Conservation (phyloP, 2,888 invertebrate genomes). For the Lochmaea crataegi region DNA sequence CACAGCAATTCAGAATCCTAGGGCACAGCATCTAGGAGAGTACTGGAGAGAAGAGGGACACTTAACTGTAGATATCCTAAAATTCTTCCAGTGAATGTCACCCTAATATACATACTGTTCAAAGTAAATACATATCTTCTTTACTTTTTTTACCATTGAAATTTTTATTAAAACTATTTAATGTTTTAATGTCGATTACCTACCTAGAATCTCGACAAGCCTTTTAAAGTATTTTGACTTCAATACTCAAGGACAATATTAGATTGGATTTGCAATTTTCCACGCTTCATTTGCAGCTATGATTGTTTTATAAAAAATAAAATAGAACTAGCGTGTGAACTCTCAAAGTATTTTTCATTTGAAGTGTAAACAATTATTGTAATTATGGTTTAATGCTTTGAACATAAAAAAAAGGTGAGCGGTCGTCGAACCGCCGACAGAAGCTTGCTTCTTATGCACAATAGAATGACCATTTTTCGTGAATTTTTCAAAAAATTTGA, state of each 20-base stretch:
- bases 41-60: too few species aligned
- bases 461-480: too few species aligned
- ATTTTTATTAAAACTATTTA: background rate
- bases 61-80: too few species aligned
- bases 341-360: background rate
- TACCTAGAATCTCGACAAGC: background rate
- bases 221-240: background rate
- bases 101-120: too few species aligned
- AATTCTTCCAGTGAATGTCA: too few species aligned
- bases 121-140: background rate
- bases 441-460: too few species aligned
- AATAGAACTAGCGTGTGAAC: background rate
- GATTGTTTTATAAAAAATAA: background rate
- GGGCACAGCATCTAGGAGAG: too few species aligned
- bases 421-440: too few species aligned
- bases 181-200: background rate
- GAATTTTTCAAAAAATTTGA: too few species aligned
- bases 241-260: background rate
- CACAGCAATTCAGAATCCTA: too few species aligned
- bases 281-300: background rate
- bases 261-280: background rate
- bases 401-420: too few species aligned
- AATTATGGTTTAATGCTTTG: background rate
- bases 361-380: background rate
- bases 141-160: background rate